Base-by-base conservation (phyloP, 2,888 invertebrate species). In the Toxonevra muliebris region DNA sequence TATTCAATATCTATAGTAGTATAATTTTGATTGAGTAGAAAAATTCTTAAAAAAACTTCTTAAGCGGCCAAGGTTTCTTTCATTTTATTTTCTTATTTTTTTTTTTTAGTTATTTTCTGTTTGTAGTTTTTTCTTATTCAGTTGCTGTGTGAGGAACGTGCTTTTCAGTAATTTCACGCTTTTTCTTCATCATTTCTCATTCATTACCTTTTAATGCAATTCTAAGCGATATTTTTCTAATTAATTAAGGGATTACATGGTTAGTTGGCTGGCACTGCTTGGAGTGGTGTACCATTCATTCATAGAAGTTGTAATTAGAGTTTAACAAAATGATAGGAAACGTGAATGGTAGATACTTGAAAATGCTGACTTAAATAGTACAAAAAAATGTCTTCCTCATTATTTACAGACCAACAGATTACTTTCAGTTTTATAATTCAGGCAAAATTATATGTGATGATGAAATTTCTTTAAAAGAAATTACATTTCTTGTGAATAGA, bases 1-100 rank as follows among this genome's bases (percentile, higher is more conserved):
- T 45, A 20, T 43, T 12, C 19, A 12, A 11, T 19, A n/a, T 19
- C 19, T 48, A 45, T 48, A 20, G 40, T 48, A 10, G 9, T 48
- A 20, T 15, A 30, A 43, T n/a, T 45, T 30, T 59, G 48, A 17
- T 60, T 20, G 15, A 43, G 60, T 60, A 17, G 58, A 8, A 15
- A 10, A 17, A 45, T 45, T 20, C 17, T 19, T 53, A 3, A 9
- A 20, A 65, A 41, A 52, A 48, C 73, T 71, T 76, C 74, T 75
- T 73, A 75, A 77, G 75, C 76, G 79, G 77, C 74, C 79, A 79
- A 79, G 76, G 73, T 73, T 76, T 72, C 61, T 68, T 65, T 64
- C 62, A 65, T 61, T 72, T 60, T 60, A 17, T 19, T 30, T 57
- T n/a, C 13, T 58, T 19, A 41, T 10, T 55, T 54, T 64, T 65